Conservation (phyloP, 2,888 invertebrate species). For the Latrodectus elegans region DNA sequence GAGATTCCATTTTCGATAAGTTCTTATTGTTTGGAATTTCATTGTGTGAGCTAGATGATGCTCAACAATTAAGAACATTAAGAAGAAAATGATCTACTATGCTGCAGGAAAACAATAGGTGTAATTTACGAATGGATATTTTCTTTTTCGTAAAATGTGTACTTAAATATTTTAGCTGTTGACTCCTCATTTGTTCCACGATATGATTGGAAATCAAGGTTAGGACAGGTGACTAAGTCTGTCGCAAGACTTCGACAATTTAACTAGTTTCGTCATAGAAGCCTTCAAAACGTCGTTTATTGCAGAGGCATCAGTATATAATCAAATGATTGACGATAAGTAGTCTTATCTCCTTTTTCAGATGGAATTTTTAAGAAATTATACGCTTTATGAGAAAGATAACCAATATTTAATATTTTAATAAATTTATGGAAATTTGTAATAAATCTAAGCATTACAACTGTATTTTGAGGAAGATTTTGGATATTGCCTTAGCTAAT, state of each 20-base stretch:
- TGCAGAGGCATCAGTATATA: not conserved
- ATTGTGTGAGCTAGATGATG: constrained; percentile 41
- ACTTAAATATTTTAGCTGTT: constrained; percentile 24
- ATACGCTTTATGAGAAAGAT: not conserved
- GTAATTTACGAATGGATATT: constrained; percentile 24
- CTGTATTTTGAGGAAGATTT: not conserved
- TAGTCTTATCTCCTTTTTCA: not conserved
- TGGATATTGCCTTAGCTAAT: too few relatives aligned
- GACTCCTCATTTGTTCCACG: constrained; percentile 17
- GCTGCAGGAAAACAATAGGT: constrained; percentile 42
- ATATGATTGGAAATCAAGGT: constrained; percentile 42
- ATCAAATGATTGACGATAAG: not conserved
- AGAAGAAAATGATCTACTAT: constrained; percentile 35
- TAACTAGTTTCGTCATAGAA: not conserved
- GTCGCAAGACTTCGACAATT: constrained; percentile 18
- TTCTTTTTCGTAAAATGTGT: constrained; percentile 17
- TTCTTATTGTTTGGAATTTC: constrained; percentile 56
- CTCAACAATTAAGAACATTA: constrained; percentile 60
- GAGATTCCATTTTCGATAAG: constrained; percentile 56
- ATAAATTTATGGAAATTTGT: not conserved
- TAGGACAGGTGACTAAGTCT: not conserved
- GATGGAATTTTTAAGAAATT: not conserved
- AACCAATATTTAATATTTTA: not conserved
- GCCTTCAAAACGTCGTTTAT: not conserved
- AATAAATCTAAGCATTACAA: not conserved